A percentile compares a stretch with the other conserved stretches of the same genome.
phyloP scores from a whole-genome alignment of 2,113 vertebrate genomes.

The Pterocles orientalis region DNA sequence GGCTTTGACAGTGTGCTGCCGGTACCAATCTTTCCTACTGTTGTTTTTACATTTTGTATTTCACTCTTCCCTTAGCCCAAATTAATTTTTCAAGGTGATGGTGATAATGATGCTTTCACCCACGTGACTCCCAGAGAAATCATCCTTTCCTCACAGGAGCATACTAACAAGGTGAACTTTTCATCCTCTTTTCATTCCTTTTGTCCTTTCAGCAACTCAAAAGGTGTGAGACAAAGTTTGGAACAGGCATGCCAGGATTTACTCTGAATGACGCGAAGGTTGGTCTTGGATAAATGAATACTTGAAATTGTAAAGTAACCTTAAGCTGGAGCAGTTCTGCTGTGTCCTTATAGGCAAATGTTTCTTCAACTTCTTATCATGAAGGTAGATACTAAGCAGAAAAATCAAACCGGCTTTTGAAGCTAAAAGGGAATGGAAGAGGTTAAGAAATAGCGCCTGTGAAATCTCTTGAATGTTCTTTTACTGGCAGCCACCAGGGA shows the following conservation, averaged over 20 bases:
- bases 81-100: neutral
- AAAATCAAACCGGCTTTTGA: neutral
- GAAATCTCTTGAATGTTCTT: neutral
- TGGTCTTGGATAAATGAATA: neutral
- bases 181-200: neutral
- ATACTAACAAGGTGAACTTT: neutral
- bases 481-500: neutral
- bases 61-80: neutral
- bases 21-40: neutral
- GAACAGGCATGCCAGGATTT: too few species aligned
- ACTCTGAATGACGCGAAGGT: neutral
- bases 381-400: neutral
- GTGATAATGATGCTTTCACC: neutral
- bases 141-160: neutral
- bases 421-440: neutral
- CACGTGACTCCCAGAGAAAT: neutral
- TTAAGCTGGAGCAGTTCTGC: neutral
- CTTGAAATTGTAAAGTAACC: neutral
- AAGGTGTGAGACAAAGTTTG: neutral
- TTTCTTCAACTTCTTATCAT: neutral
- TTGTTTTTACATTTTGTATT: neutral
- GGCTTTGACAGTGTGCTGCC: neutral
- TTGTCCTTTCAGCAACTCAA: neutral
- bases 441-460: neutral
- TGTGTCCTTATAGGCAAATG: neutral